A percentile compares a stretch with the other conserved stretches of the same genome.
phyloP scores from a whole-genome alignment of 2,113 vertebrate species.

The Pteronura brasiliensis region DNA sequence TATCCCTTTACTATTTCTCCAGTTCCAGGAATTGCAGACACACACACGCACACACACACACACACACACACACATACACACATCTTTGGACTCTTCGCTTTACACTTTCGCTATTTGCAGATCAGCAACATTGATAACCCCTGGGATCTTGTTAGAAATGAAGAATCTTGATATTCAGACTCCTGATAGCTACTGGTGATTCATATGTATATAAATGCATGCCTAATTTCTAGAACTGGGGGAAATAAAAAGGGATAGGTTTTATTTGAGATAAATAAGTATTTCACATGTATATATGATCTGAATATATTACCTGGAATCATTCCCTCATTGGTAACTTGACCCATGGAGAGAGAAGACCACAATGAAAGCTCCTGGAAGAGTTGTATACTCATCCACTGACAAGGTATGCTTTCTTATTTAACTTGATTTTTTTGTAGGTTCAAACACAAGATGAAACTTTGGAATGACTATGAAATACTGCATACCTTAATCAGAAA shows the following conservation, averaged over 20 bases:
- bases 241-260: background rate
- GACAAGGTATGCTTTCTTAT: background rate
- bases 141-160: background rate
- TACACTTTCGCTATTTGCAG: background rate
- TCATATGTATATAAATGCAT: background rate
- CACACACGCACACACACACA: background rate
- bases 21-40: background rate
- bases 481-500: background rate
- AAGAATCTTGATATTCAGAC: background rate
- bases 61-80: background rate
- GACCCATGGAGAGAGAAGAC: background rate
- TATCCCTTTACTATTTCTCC: background rate
- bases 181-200: background rate
- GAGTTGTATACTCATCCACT: background rate
- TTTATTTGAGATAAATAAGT: background rate
- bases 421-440: background rate
- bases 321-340: background rate
- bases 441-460: background rate
- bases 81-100: background rate
- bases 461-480: background rate
- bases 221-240: background rate
- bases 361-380: background rate
- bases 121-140: background rate
- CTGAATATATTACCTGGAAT: background rate
- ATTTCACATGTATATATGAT: background rate